Percentiles rank a stretch among this genome's conserved stretches.
Evolutionary conservation across 2,888 invertebrate genomes (phyloP).

Genomic region (Dorcus hopei): DNA sequence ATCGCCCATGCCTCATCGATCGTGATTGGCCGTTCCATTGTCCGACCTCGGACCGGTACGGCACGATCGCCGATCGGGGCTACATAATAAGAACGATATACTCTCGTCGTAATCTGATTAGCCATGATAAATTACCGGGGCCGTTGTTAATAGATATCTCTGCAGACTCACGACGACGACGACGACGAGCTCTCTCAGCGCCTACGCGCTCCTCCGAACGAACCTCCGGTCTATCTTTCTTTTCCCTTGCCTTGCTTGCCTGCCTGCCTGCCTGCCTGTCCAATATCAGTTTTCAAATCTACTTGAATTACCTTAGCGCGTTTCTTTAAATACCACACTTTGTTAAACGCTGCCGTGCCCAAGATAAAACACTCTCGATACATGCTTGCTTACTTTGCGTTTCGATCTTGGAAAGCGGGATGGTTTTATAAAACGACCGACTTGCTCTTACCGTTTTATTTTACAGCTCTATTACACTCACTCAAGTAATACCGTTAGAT

Average conservation of each 20-base stretch:
- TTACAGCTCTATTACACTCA: too few relatives aligned
- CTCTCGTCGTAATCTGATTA: constrained; percentile 42
- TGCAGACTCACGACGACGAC: constrained; percentile 37
- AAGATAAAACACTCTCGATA: neutral
- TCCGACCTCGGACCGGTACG: constrained; percentile 33
- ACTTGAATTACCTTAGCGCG: constrained; percentile 18
- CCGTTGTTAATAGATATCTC: constrained; percentile 46
- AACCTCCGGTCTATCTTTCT: too few relatives aligned
- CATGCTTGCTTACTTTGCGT: neutral
- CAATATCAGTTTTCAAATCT: constrained; percentile 29
- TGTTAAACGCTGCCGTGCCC: neutral
- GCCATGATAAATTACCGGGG: constrained; percentile 45
- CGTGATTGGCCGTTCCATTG: constrained; percentile 24
- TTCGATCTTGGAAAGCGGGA: too few relatives aligned
- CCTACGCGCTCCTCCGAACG: constrained; percentile 11
- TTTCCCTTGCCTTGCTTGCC: constrained; percentile 6
- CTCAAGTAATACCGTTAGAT: too few relatives aligned
- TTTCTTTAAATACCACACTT: constrained; percentile 19
- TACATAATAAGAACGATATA: constrained; percentile 41
- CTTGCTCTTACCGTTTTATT: too few relatives aligned
- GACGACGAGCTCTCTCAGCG: constrained; percentile 10
- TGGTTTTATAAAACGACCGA: too few relatives aligned
- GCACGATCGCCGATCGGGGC: constrained; percentile 38
- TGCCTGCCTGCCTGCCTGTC: constrained; percentile 14
- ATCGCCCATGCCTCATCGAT: neutral